phyloP scores from a whole-genome alignment of 2,113 vertebrate species.

The Pipa parva region DNA sequence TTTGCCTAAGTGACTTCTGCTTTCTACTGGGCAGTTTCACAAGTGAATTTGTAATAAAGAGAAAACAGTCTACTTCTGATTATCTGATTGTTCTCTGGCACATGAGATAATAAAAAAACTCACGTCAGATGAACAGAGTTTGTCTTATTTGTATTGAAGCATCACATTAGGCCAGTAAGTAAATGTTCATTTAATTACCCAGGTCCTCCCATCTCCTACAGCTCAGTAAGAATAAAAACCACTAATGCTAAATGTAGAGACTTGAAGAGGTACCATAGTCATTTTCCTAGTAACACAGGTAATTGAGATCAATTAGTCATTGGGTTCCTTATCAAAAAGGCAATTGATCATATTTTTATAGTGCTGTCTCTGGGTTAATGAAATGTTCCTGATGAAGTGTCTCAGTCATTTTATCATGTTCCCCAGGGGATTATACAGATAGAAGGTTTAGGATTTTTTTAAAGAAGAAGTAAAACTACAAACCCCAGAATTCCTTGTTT shows the following conservation, averaged over 20 bases:
- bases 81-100: too few species aligned
- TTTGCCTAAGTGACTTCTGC: too few species aligned
- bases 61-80: too few species aligned
- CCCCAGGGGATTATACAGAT: conserved; percentile 17
- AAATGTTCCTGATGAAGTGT: conserved; percentile 37
- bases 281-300: conserved; percentile 21
- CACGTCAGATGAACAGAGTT: neutral
- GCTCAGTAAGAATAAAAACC: neutral
- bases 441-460: neutral
- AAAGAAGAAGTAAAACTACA: conserved; percentile 4
- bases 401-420: conserved; percentile 24
- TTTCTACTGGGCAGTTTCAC: too few species aligned
- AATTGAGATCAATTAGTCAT: conserved; percentile 27
- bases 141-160: neutral
- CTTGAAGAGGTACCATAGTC: neutral
- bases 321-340: conserved; percentile 21
- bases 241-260: neutral
- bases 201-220: neutral
- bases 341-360: conserved; percentile 34
- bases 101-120: too few species aligned
- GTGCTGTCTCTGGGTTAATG: conserved; percentile 28
- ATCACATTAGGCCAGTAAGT: neutral
- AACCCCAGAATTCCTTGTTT: neutral
- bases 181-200: neutral
- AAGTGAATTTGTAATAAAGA: too few species aligned